Evolutionary conservation across 2,888 invertebrate genomes (phyloP).

Genomic region (Ferrisia virgata): DNA sequence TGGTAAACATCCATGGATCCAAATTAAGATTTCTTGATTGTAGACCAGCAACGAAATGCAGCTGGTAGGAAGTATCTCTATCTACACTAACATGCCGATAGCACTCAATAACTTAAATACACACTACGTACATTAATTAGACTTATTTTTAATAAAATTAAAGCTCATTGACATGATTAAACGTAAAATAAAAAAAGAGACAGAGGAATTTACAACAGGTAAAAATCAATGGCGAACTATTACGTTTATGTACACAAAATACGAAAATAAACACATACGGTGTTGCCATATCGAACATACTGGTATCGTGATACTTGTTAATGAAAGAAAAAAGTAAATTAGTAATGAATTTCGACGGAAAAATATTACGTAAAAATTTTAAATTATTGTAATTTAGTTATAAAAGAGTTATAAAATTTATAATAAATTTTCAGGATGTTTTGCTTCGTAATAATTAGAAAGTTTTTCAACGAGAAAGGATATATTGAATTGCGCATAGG

Average conservation of each 20-base stretch:
- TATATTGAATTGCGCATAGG: not conserved
- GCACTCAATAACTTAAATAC: not conserved
- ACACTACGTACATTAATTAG: not conserved
- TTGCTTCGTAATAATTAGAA: too few relatives aligned
- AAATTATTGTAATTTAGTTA: too few relatives aligned
- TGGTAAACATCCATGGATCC: not conserved
- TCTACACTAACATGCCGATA: not conserved
- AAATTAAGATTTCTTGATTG: not conserved
- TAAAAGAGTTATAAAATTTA: too few relatives aligned
- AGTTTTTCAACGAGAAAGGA: not conserved
- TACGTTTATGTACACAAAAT: conserved; percentile 15
- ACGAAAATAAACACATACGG: not conserved
- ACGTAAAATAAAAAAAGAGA: not conserved
- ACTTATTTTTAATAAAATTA: too few relatives aligned
- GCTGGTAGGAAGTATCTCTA: not conserved
- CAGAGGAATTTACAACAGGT: conserved; percentile 1
- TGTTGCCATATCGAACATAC: not conserved
- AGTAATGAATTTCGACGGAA: too few relatives aligned
- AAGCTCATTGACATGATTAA: not conserved
- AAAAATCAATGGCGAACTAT: conserved; percentile 20
- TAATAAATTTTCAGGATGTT: too few relatives aligned
- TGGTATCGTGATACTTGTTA: not conserved
- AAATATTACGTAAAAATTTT: too few relatives aligned
- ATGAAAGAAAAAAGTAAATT: not conserved
- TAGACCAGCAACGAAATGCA: not conserved